These are phyloP conservation scores for Drosophila mettleri DNA, from an alignment of 2,888 invertebrate species.

Conservation along the genomic window DNA sequence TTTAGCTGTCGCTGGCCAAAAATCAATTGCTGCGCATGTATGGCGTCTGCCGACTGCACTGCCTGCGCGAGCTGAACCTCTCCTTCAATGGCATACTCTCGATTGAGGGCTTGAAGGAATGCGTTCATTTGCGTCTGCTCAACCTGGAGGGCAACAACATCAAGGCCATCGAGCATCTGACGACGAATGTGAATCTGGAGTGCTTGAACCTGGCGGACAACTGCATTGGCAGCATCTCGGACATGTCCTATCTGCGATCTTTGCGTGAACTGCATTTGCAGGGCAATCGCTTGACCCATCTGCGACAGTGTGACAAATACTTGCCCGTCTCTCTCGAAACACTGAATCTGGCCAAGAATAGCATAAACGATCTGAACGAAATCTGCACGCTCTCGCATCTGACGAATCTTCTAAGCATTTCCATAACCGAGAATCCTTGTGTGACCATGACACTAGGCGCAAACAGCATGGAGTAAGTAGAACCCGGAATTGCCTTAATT, in stretches of 20 bases:
- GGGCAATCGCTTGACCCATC: constrained; percentile 93
- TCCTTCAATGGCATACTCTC: constrained; percentile 95
- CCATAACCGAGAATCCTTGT: constrained; percentile 95
- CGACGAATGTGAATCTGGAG: constrained; percentile 92
- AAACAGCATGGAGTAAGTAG: constrained; percentile 86
- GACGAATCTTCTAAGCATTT: constrained; percentile 91
- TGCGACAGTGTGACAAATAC: constrained; percentile 93
- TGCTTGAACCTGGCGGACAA: constrained; percentile 95
- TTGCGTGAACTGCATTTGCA: constrained; percentile 94
- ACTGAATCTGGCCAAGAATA: constrained; percentile 93
- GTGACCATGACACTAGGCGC: constrained; percentile 91
- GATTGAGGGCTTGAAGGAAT: constrained; percentile 95
- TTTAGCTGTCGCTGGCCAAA: constrained; percentile 92
- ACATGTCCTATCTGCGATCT: constrained; percentile 92
- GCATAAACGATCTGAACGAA: constrained; percentile 93
- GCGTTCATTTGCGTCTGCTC: constrained; percentile 91
- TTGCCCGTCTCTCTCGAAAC: constrained; percentile 91
- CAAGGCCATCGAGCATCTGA: constrained; percentile 96
- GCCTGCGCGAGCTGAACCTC: constrained; percentile 92
- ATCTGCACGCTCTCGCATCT: constrained; percentile 92
- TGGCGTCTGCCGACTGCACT: constrained; percentile 92
- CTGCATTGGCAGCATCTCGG: constrained; percentile 92
- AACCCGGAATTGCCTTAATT: not conserved
- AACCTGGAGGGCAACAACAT: constrained; percentile 96
- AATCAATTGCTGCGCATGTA: constrained; percentile 95